Evolutionary conservation across 2,888 invertebrate genomes (phyloP).

Genomic region (Gibbula magus): DNA sequence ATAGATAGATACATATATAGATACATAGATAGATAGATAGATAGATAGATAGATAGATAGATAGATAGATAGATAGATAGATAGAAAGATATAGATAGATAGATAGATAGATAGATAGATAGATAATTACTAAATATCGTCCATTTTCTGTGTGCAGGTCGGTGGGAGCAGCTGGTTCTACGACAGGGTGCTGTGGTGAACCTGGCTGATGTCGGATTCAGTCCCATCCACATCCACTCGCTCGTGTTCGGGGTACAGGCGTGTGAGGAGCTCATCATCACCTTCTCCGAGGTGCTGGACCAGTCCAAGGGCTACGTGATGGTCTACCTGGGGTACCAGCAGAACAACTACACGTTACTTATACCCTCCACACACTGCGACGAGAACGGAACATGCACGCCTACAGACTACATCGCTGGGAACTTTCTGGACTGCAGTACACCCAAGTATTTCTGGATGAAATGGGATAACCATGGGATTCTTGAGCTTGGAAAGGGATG

Average conservation of each 20-base stretch:
- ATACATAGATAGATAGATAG: too few species aligned
- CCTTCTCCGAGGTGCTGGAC: not conserved
- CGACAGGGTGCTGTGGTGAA: not conserved
- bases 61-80: too few species aligned
- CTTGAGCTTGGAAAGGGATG: not conserved
- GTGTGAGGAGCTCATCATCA: not conserved
- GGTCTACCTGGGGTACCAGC: slow-evolving; percentile 2
- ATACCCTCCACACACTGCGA: not conserved
- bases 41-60: too few species aligned
- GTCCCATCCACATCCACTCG: not conserved
- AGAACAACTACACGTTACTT: not conserved
- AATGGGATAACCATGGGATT: not conserved
- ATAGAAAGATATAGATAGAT: too few species aligned
- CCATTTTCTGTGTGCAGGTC: not conserved
- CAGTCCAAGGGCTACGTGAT: not conserved
- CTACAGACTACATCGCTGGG: not conserved
- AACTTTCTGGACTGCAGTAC: not conserved
- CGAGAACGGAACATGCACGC: not conserved
- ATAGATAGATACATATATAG: too few species aligned
- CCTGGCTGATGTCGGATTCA: slow-evolving; percentile 1
- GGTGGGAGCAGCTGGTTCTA: not conserved
- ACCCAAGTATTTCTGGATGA: not conserved
- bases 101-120: too few species aligned
- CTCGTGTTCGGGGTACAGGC: not conserved
- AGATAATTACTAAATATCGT: too few species aligned